These are phyloP conservation scores for Galerucella pusilla DNA, from an alignment of 2,888 invertebrate species.

Conservation along the genomic window DNA sequence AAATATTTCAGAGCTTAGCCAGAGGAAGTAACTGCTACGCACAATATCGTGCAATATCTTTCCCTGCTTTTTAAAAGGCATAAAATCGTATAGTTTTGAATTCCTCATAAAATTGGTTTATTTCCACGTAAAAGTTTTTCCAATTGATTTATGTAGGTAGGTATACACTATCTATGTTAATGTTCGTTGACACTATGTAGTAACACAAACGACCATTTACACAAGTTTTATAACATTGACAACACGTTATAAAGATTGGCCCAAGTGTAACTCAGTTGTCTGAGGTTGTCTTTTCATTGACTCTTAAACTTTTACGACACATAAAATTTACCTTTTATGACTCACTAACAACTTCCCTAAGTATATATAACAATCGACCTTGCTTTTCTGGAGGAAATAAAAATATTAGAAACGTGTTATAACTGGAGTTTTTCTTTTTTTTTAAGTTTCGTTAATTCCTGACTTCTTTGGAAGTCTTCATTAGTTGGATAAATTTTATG, in stretches of 20 bases:
- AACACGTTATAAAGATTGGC: conserved; percentile 53
- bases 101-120: background rate
- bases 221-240: conserved; percentile 37
- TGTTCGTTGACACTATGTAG: too few species aligned
- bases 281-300: conserved; percentile 63
- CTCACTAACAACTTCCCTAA: conserved; percentile 59
- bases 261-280: conserved; percentile 58
- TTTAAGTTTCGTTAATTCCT: background rate
- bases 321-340: conserved; percentile 67
- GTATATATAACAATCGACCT: conserved; percentile 57
- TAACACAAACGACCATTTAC: conserved; percentile 30
- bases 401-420: conserved; percentile 34
- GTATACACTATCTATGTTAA: background rate
- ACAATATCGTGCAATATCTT: background rate
- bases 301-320: conserved; percentile 66
- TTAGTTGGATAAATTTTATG: too few species aligned
- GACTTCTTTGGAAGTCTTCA: background rate
- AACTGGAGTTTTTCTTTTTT: conserved; percentile 13
- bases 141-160: conserved; percentile 13
- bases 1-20: too few species aligned
- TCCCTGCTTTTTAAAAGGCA: background rate
- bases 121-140: background rate
- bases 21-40: too few species aligned
- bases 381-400: conserved; percentile 30
- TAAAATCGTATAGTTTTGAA: background rate